Base-by-base conservation (phyloP, 2,888 invertebrate species). In the Flexamia atlantica region DNA sequence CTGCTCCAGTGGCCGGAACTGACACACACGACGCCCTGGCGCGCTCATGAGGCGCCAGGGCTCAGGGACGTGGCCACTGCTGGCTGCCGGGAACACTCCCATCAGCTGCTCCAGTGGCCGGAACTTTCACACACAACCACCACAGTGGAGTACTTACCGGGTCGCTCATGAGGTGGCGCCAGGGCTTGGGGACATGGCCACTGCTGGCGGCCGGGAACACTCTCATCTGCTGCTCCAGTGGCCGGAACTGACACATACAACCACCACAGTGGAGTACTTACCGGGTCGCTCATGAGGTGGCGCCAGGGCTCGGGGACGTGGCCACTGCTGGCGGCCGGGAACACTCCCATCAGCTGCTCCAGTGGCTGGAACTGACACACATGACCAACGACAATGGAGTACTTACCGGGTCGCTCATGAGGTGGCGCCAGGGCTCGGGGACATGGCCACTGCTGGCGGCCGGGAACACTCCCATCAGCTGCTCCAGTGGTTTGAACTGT, bases 291-390 rank as follows among this genome's bases (percentile, higher is more conserved):
- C 99, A 99, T 99, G 70, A 99, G 93, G 42, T 84, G 91, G 23
- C 96, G 97, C 98, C 99, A 99, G 2, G 98, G 95, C 86, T 93
- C 90, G 25, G 99, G 99, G 84, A 99, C 96, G 91, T 99, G 99
- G 83, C 95, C 93, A 86, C 97, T 94, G 91, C 98, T 98, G 70
- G 98, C 99, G n/a, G 99, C 99, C 80, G 99, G n/a, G n/a, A n/a
- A 99, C 85, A 99, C 99, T 50, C 99, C 97, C 99, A 10, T 99
- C 89, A 99, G 91, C 92, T 99, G 99, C 91, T 99, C 99, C 89
- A 99, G 91, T 0, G 99, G 99, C 87, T 96, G 96, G 91, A 99
- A 99, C 95, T 97, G 42, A 10, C 42, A 42, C 42, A 42, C 14
- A 42, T 10, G 14, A 36, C 36, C 9, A 9, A 9, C 36, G 3